A percentile compares a stretch with the other conserved stretches of the same genome.
phyloP scores from a whole-genome alignment of 2,113 vertebrate genomes.

The human region DNA sequence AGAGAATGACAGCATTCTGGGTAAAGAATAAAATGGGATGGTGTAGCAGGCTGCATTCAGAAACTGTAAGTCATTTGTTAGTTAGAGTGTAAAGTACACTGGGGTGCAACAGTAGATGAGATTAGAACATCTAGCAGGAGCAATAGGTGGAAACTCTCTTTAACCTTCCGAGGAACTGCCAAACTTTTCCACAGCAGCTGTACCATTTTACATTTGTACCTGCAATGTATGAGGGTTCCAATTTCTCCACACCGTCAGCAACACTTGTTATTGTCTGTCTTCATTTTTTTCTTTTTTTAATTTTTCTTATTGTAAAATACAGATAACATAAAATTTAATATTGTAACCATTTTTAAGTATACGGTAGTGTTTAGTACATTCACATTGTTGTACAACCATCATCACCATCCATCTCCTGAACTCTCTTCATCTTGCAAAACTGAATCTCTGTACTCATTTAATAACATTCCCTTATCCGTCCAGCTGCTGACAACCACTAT shows the following conservation, averaged over 20 bases:
- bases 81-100: neutral
- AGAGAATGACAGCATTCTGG: neutral
- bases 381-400: neutral
- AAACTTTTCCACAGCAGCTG: neutral
- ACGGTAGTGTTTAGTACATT: neutral
- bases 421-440: neutral
- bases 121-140: neutral
- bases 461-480: neutral
- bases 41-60: neutral
- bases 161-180: neutral
- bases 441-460: neutral
- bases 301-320: neutral
- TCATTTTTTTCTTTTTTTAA: neutral
- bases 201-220: neutral
- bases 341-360: neutral
- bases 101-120: neutral
- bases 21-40: neutral
- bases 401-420: neutral
- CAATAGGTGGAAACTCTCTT: neutral
- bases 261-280: neutral
- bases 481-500: neutral
- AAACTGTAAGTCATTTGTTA: neutral
- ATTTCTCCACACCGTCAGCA: neutral
- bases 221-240: neutral
- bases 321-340: neutral